Evolutionary conservation across 2,888 invertebrate genomes (phyloP).

Genomic region (Drosophila kuntzei): DNA sequence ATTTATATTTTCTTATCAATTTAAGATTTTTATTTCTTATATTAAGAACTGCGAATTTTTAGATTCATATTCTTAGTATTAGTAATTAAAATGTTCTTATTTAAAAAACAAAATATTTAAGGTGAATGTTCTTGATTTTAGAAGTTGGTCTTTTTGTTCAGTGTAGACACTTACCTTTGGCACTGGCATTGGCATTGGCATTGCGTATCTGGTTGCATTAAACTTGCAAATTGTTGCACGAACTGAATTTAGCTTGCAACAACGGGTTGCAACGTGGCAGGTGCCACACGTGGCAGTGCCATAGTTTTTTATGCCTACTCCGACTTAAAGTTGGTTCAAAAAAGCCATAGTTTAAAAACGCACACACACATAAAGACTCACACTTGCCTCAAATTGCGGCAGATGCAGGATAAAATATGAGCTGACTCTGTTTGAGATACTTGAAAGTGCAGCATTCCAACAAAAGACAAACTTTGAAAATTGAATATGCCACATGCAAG

Average conservation of each 20-base stretch:
- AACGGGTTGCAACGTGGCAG: background rate
- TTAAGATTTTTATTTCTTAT: no score
- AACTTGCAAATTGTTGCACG: slow-evolving; percentile 36
- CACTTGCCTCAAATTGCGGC: background rate
- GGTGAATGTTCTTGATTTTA: no score
- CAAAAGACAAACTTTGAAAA: slow-evolving; percentile 16
- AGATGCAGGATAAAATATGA: slow-evolving; percentile 14
- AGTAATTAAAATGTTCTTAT: no score
- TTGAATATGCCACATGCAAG: slow-evolving; percentile 14
- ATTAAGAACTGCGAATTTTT: no score
- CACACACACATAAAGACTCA: background rate
- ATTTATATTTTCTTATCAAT: no score
- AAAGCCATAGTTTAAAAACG: background rate
- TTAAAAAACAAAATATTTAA: no score
- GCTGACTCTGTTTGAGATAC: slow-evolving; percentile 5
- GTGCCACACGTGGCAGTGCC: slow-evolving; percentile 4
- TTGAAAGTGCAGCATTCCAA: slow-evolving; percentile 10
- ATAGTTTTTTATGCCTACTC: slow-evolving; percentile 13
- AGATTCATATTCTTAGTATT: no score
- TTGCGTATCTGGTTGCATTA: slow-evolving; percentile 16
- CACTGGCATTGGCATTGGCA: background rate
- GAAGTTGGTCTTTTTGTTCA: no score
- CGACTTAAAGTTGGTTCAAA: background rate
- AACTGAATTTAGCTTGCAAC: background rate
- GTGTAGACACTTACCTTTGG: background rate